Base-by-base conservation (phyloP, 2,113 vertebrate genomes). In the Scopus umbretta region DNA sequence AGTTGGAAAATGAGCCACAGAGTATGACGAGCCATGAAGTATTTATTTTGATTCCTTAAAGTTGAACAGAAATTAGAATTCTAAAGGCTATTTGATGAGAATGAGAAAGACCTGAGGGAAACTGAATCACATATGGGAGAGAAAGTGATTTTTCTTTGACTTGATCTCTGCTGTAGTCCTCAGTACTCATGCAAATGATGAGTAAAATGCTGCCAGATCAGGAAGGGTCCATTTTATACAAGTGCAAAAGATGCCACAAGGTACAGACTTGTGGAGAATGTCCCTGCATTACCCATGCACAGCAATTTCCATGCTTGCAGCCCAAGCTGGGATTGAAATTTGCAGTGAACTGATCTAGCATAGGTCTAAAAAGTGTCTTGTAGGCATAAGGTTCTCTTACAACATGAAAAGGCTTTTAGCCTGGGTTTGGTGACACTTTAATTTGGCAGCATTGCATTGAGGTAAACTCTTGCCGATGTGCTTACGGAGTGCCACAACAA, bases 21-120 rank as follows among this genome's bases (percentile, higher is more conserved):
- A 38, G 8, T 88, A 50, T 68, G 76, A 67, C 25, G 32, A 84
- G 18, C 75, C 59, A 47, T 55, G 42, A 84, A 80, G 65, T 55
- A 71, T 70, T 80, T 91, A 30, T 43, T 81, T 74, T 89, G 34
- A 62, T 91, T 91, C 47, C 61, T 89, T 92, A 79, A 89, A 91
- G 49, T 56, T 52, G 47, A 94, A 73, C 9, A 89, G 42, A 91
- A 92, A 66, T 63, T 91, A 71, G 61, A 84, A 74, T 96, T 87
- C 84, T 84, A 73, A 74, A 92, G 62, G 63, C 30, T 80, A 52
- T 91, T 85, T 71, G n/a, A 49, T 61, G 56, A 81, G 76, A 94
- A 80, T 3, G 6, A 96, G 76, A 83, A 92, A 19, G 6, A 94
- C 65, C 61, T n/a, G 40, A 85, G 76, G 38, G 82, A 94, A 95